phyloP scores from a whole-genome alignment of 2,113 vertebrate species.

The Ciconia stormi region DNA sequence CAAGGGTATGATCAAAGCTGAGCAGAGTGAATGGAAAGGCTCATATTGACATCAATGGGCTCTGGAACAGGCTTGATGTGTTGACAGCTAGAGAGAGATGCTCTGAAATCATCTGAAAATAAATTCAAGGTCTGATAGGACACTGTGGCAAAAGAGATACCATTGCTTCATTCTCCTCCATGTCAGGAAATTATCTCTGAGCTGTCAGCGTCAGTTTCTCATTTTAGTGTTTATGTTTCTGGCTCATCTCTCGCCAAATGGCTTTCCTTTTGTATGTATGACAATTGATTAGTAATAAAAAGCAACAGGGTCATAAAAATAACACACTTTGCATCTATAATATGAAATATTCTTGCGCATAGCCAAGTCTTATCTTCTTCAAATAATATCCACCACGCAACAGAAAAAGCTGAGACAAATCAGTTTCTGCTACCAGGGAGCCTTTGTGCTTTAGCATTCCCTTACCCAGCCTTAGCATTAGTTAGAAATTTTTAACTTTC shows the following conservation, averaged over 20 bases:
- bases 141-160: constrained; percentile 25
- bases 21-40: neutral
- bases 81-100: constrained; percentile 24
- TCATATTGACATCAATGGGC: neutral
- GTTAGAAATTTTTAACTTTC: constrained; percentile 17
- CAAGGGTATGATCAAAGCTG: neutral
- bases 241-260: constrained; percentile 39
- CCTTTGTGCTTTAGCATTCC: neutral
- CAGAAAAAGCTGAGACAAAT: constrained; percentile 21
- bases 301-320: constrained; percentile 15
- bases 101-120: constrained; percentile 49
- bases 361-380: constrained; percentile 14
- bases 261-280: constrained; percentile 28
- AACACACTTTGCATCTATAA: constrained; percentile 31
- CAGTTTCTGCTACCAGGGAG: neutral
- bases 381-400: neutral
- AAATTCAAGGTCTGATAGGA: constrained; percentile 36
- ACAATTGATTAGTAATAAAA: constrained; percentile 54
- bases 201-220: constrained; percentile 18
- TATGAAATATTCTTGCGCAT: neutral
- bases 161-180: constrained; percentile 25
- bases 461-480: neutral
- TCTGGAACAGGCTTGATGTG: constrained; percentile 27
- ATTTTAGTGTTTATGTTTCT: constrained; percentile 17
- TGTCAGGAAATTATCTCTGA: constrained; percentile 45